Evolutionary conservation across 2,888 invertebrate genomes (phyloP).

Genomic region (Nowickia ferox): DNA sequence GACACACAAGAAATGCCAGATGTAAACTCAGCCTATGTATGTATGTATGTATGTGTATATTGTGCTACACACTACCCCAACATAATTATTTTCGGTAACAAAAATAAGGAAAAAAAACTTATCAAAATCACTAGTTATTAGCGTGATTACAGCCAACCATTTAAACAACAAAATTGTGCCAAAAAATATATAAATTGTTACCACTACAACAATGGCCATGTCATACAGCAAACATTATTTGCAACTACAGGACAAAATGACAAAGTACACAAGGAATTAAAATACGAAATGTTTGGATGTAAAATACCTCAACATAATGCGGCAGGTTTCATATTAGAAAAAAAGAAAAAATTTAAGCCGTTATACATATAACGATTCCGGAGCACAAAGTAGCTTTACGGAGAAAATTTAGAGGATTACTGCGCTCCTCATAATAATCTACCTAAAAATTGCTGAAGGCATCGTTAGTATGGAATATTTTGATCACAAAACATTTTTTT

Average conservation of each 20-base stretch:
- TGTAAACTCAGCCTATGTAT: too few species aligned
- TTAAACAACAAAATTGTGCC: constrained; percentile 64
- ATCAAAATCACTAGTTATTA: constrained; percentile 65
- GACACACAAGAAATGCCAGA: too few species aligned
- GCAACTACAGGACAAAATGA: constrained; percentile 20
- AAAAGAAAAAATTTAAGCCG: background rate
- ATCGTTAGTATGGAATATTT: too few species aligned
- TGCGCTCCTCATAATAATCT: too few species aligned
- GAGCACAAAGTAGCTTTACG: too few species aligned
- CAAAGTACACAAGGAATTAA: constrained; percentile 5
- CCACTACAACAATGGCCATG: constrained; percentile 11
- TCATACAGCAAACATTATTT: constrained; percentile 22
- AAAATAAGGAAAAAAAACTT: constrained; percentile 9
- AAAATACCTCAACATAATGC: background rate
- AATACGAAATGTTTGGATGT: background rate
- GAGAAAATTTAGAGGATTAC: too few species aligned
- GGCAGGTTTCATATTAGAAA: constrained; percentile 8
- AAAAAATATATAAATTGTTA: constrained; percentile 48
- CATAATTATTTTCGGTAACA: constrained; percentile 10
- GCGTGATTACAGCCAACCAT: constrained; percentile 59
- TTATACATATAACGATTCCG: background rate
- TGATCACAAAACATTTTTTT: too few species aligned
- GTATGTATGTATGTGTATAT: background rate
- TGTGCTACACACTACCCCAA: background rate
- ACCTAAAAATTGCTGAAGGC: too few species aligned